Percentiles rank a stretch among this genome's conserved stretches.
Evolutionary conservation across 2,797 vertebrate species (phyloP).

Genomic region (Nothura maculosa): DNA sequence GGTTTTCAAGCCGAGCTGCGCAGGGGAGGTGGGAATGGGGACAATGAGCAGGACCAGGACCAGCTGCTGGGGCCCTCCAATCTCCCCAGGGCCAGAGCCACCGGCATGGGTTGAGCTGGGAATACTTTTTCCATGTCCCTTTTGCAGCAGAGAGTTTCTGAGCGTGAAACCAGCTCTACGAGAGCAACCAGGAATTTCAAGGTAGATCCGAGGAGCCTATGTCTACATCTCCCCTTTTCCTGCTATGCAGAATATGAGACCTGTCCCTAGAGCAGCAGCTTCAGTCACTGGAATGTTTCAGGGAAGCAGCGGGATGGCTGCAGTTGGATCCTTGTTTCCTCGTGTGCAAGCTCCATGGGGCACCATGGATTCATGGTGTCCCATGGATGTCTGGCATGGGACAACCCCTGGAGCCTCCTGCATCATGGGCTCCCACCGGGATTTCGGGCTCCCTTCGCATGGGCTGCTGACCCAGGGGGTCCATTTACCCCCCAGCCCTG

Average conservation of each 20-base stretch:
- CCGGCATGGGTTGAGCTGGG: too few relatives aligned
- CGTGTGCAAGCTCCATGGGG: accelerated
- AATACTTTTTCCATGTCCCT: accelerated
- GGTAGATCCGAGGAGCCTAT: background rate
- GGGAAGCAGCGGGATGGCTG: background rate
- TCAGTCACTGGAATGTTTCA: background rate
- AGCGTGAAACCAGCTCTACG: background rate
- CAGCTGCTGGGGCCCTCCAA: background rate
- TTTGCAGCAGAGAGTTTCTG: background rate
- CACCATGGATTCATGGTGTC: accelerated
- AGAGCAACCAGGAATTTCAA: accelerated
- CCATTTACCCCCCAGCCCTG: too few relatives aligned
- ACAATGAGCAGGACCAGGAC: accelerated
- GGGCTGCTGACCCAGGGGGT: background rate
- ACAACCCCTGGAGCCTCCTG: background rate
- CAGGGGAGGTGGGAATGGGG: background rate
- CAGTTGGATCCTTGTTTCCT: accelerated
- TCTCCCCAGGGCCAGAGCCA: background rate
- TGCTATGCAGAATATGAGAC: background rate
- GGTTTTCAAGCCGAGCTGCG: background rate
- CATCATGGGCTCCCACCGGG: background rate
- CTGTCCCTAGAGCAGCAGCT: background rate
- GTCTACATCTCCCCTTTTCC: accelerated
- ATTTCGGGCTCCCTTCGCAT: too few relatives aligned
- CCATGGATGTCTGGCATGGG: background rate